These are phyloP conservation scores for Mastomys coucha DNA, from an alignment of 2,113 vertebrate genomes.

Conservation along the genomic window DNA sequence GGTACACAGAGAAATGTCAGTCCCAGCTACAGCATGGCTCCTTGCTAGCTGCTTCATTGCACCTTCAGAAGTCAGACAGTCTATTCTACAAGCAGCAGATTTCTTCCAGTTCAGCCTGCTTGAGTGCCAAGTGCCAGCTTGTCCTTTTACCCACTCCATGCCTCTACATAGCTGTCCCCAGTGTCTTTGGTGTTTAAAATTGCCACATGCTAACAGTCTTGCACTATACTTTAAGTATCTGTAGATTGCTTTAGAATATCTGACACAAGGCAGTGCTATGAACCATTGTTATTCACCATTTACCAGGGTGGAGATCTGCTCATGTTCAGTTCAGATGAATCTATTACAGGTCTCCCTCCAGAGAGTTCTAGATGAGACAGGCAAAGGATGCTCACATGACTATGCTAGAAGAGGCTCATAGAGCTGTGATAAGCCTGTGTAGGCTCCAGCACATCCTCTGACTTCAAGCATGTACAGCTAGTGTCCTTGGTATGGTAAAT, in stretches of 20 bases:
- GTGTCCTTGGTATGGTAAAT: neutral
- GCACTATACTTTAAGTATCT: neutral
- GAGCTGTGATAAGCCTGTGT: neutral
- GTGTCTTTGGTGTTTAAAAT: neutral
- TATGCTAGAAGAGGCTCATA: no score
- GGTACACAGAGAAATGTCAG: neutral
- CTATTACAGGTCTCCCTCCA: no score
- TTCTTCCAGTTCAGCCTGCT: neutral
- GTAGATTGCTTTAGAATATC: neutral
- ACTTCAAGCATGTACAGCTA: neutral
- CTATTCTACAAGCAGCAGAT: neutral
- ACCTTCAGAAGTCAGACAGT: neutral
- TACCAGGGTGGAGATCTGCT: neutral
- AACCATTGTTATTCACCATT: neutral
- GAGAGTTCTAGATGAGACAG: no score
- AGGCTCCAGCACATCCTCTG: neutral
- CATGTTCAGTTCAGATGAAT: neutral
- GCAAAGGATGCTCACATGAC: neutral
- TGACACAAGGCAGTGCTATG: neutral
- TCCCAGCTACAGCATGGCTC: neutral
- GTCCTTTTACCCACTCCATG: neutral
- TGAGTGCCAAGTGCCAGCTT: neutral
- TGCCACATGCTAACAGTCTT: neutral
- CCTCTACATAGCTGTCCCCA: no score
- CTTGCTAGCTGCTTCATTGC: accelerated